Evolutionary conservation across 1,140 invertebrate species (phyloP).

Genomic region (Tetramorium parvispinum): DNA sequence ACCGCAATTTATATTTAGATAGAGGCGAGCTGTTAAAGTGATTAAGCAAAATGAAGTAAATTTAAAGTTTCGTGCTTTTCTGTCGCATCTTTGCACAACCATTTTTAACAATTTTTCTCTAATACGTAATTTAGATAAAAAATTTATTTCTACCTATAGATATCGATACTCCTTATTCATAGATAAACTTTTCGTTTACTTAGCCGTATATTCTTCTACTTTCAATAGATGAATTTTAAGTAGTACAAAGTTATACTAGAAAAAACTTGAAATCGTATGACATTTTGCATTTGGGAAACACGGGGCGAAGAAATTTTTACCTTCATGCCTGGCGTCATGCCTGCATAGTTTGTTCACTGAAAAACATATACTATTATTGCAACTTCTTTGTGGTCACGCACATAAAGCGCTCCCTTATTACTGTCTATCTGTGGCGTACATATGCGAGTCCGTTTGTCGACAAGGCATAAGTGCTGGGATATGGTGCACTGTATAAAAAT

Average conservation of each 20-base stretch:
- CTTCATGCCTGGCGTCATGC: neutral
- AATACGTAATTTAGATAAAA: neutral
- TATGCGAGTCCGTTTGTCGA: conserved; percentile 49
- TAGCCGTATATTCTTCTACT: neutral
- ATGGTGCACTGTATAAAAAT: neutral
- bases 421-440: neutral
- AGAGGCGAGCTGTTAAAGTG: neutral
- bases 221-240: conserved; percentile 20
- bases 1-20: neutral
- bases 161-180: neutral
- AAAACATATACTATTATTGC: conserved; percentile 16
- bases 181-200: neutral
- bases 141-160: neutral
- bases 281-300: neutral
- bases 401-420: conserved; percentile 30
- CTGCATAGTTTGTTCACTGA: neutral
- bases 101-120: neutral
- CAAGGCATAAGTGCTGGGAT: neutral
- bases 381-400: conserved; percentile 22
- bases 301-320: neutral
- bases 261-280: neutral
- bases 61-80: neutral
- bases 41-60: conserved; percentile 4
- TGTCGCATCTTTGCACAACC: neutral
- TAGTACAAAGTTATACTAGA: neutral